Evolutionary conservation across 1,140 invertebrate species (phyloP), one percentile per base, ranked within the genome.

Genomic region (Drosophila subobscura): DNA sequence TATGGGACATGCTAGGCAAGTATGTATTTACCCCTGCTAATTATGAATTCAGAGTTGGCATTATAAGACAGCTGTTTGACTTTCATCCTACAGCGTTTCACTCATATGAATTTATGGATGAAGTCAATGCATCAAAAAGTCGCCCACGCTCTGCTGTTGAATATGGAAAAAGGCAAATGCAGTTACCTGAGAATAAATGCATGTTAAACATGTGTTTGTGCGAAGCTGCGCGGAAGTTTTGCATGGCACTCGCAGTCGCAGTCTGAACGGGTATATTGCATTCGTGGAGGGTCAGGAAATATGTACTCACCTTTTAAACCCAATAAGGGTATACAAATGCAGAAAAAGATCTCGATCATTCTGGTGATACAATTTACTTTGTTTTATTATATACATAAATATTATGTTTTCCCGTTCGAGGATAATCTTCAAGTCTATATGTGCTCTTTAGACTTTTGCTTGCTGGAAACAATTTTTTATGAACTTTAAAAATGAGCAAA

Each of bases 401-500:
- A 27, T 27, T 27, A 8, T 33, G 29, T 58, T 59, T 55, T 66
- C 53, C 53, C 52, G 8, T 44, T 40, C 25, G 53, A 37, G 33
- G 33, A 10, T 37, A 37, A 0, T 37, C 10, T 2, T 12, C 3
- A 0, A 12, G 33, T 37, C 29, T 3, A 37, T 37, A 4, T 37
- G 33, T 10, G 3, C 10, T 12, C 33, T 37, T 1, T 2, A 0
- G 8, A 33, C 29, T 8, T 10, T 10, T 37, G 8, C 33, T 37
- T 27, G 20, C 53, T 61, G 44, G 20, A 49, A 64, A 37, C 12
- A 37, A 37, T 37, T 12, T 12, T 37, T 37, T 53, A 77, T 63
- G 33, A 74, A 63, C 56, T 58, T 79, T 64, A 84, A 75, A 76
- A 68, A 79, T 71, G 46, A 65, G 55, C 29, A 16, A 16, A 55